Conservation (phyloP, 30 jellyfish, hydroid and myxozoan species). For the Hydra vulgaris region DNA sequence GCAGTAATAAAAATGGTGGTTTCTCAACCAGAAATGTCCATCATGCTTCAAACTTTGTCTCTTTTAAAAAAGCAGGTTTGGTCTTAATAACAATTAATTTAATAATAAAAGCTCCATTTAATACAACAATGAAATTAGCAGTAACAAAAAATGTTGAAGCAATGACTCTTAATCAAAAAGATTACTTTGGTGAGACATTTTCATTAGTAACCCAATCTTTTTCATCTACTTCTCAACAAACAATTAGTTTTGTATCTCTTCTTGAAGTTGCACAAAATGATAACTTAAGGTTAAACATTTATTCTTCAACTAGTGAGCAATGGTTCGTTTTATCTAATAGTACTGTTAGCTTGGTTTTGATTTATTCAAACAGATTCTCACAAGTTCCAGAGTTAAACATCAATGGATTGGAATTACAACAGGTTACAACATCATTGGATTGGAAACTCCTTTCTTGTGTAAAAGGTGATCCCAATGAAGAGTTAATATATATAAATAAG, state of each 20-base stretch:
- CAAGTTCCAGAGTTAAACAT: neutral
- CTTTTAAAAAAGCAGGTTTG: neutral
- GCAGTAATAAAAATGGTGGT: neutral
- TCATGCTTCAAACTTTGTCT: neutral
- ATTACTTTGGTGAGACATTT: neutral
- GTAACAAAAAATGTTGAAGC: constrained; percentile 9
- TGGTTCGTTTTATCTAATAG: neutral
- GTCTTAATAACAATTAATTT: neutral
- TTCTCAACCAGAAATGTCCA: neutral
- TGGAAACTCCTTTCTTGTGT: neutral
- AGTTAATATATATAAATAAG: neutral
- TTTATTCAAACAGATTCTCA: neutral
- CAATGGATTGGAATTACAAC: neutral
- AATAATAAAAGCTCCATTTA: neutral
- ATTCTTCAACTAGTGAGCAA: neutral
- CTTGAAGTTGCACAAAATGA: neutral
- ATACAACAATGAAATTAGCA: neutral
- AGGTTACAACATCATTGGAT: neutral
- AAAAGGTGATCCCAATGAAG: neutral
- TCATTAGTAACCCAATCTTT: neutral
- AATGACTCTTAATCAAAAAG: neutral
- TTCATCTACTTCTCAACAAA: neutral
- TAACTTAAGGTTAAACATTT: neutral
- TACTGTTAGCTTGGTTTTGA: neutral
- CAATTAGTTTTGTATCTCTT: neutral